Percentiles rank a stretch among this genome's conserved stretches.
phyloP scores from a whole-genome alignment of 2,888 invertebrate species.

The Euplagia quadripunctaria region DNA sequence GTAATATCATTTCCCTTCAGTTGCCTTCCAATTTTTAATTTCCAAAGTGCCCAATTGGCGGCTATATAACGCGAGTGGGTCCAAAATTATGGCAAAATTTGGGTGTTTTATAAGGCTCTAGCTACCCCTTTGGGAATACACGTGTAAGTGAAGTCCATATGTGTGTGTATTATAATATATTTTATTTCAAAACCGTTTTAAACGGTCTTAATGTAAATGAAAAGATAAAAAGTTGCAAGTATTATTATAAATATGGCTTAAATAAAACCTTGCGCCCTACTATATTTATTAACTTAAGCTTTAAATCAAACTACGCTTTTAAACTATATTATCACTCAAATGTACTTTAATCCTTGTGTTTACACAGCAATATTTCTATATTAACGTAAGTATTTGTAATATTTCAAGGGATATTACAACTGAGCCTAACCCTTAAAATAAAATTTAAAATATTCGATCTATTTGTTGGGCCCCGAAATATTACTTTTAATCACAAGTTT shows the following conservation, averaged over 20 bases:
- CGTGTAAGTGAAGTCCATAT: no score
- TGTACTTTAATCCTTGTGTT: conserved; percentile 59
- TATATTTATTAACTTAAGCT: conserved; percentile 20
- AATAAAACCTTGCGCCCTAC: conserved; percentile 1
- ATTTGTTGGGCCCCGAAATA: conserved; percentile 31
- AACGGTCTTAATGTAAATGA: background rate
- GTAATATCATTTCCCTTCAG: no score
- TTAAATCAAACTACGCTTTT: conserved; percentile 12
- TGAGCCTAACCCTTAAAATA: conserved; percentile 71
- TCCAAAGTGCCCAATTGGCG: no score
- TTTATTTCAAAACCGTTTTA: no score
- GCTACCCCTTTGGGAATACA: no score
- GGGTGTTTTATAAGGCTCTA: no score
- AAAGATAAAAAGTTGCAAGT: background rate
- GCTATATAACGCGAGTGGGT: no score
- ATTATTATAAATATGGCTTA: conserved; percentile 6
- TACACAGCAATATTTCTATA: conserved; percentile 77
- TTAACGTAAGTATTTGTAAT: conserved; percentile 80
- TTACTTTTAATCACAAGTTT: background rate
- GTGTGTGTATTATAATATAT: no score
- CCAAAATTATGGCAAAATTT: no score
- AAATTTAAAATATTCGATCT: conserved; percentile 70
- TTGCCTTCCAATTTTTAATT: no score
- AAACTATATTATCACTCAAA: conserved; percentile 32
- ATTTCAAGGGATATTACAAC: conserved; percentile 80